Conservation (phyloP, 2,797 vertebrate species). For the Pangasius larnaudii region DNA sequence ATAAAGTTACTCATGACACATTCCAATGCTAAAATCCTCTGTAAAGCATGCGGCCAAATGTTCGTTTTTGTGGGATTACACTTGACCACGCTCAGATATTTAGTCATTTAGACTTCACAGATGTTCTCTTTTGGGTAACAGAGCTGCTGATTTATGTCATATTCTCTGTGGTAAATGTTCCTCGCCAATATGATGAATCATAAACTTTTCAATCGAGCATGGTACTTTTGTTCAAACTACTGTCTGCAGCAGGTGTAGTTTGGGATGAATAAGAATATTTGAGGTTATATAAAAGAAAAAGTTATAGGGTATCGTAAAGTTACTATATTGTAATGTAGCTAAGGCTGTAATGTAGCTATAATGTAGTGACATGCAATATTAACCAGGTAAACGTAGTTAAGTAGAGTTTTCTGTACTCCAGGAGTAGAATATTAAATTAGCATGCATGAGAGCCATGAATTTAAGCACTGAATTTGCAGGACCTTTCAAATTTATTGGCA, state of each 20-base stretch:
- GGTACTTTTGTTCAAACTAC: slow-evolving; percentile 22
- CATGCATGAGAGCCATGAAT: not conserved
- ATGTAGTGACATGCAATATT: not conserved
- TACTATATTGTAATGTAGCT: not conserved
- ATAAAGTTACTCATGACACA: slow-evolving; percentile 60
- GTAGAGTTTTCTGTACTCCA: not conserved
- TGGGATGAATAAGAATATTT: not conserved
- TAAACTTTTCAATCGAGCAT: slow-evolving; percentile 12
- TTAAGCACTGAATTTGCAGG: not conserved
- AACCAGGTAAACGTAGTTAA: not conserved
- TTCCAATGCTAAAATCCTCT: slow-evolving; percentile 56
- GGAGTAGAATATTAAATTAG: not conserved
- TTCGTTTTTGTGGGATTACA: slow-evolving; percentile 53
- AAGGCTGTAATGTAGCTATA: not conserved
- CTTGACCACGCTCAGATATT: slow-evolving; percentile 49
- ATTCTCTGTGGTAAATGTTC: not conserved
- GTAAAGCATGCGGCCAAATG: slow-evolving; percentile 51
- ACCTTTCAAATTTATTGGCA: not conserved
- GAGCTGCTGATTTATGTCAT: slow-evolving; percentile 29
- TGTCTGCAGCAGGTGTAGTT: not conserved
- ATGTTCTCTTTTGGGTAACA: slow-evolving; percentile 30
- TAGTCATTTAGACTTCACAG: slow-evolving; percentile 30
- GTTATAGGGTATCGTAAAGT: not conserved
- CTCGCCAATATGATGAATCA: not conserved
- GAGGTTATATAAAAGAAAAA: not conserved